Base-by-base conservation (phyloP, 2,797 vertebrate genomes). In the Champsocephalus esox region DNA sequence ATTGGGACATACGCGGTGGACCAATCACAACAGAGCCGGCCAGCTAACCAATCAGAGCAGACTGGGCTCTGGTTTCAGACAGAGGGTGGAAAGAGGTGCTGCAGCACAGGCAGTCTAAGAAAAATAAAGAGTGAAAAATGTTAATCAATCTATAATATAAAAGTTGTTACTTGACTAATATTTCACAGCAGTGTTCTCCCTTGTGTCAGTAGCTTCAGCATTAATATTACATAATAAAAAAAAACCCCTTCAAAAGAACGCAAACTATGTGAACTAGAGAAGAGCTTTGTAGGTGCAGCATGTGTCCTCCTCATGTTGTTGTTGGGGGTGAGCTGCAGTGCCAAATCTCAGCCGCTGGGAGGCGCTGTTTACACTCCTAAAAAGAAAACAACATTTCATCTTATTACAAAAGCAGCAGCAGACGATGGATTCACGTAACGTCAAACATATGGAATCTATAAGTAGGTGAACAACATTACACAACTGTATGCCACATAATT, bases 311-410 rank as follows among this genome's bases (percentile, higher is more conserved):
- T 49, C 12, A 19, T 45, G 2, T 13, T 44, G 16, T 16, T 69
- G 34, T 13, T 41, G 24, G 3, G 13, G 44, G 2, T 60, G 48
- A 52, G n/a, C 13, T 79, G 77, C 56, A 76, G 62, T 70, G 5
- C 0, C 65, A 2, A 3, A 12, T 12, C 0, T 73, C 10, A 0
- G 46, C 78, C 10, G 63, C 78, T 34, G 0, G 0, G 63, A 1
- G 74, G 63, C 75, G 79, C 86, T 87, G 77, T 86, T 86, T 63
- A 12, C 64, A 28, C 64, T 45, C 32, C 10, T 3, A 4, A 2
- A 12, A 49, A 57, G 1, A 75, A 70, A 82, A 77, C 44, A 77
- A 46, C n/a, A 3, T 38, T 52, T 73, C 46, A 70, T 66, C 63
- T 56, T 24, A 65, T 63, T 74, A 73, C 45, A 73, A 68, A 84